These are phyloP conservation scores for Elegia similella DNA, from an alignment of 2,888 invertebrate genomes.

Conservation along the genomic window DNA sequence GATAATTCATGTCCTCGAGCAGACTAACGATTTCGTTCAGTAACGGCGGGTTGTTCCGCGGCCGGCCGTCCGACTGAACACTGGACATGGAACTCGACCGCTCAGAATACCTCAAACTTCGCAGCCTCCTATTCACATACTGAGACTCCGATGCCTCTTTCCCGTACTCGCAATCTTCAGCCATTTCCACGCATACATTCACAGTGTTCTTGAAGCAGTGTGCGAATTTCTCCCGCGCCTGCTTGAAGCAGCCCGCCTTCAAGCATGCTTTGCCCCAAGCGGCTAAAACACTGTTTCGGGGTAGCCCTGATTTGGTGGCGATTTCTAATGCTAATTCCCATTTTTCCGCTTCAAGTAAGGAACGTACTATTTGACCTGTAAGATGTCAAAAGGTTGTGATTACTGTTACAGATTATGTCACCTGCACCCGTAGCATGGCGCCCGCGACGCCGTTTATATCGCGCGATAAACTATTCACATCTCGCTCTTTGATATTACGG, in stretches of 20 bases:
- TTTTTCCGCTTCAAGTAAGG: slow-evolving; percentile 91
- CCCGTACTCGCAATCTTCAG: slow-evolving; percentile 66
- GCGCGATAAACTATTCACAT: no score
- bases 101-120: slow-evolving; percentile 51
- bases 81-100: slow-evolving; percentile 57
- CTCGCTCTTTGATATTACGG: no score
- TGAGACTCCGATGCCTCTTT: slow-evolving; percentile 63
- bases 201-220: slow-evolving; percentile 67
- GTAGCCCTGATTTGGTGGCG: slow-evolving; percentile 92
- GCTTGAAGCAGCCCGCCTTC: slow-evolving; percentile 88
- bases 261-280: slow-evolving; percentile 94
- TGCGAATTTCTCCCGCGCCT: slow-evolving; percentile 88
- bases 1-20: slow-evolving; percentile 83
- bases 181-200: slow-evolving; percentile 54
- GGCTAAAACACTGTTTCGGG: slow-evolving; percentile 90
- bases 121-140: slow-evolving; percentile 51
- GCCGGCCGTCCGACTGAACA: slow-evolving; percentile 69
- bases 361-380: slow-evolving; percentile 84
- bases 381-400: slow-evolving; percentile 23
- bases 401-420: no score
- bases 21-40: slow-evolving; percentile 86
- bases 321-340: slow-evolving; percentile 92
- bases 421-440: no score
- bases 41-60: slow-evolving; percentile 84
- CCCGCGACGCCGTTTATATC: no score